Base-by-base conservation (phyloP, 2,113 vertebrate species). In the Axis porcinus region DNA sequence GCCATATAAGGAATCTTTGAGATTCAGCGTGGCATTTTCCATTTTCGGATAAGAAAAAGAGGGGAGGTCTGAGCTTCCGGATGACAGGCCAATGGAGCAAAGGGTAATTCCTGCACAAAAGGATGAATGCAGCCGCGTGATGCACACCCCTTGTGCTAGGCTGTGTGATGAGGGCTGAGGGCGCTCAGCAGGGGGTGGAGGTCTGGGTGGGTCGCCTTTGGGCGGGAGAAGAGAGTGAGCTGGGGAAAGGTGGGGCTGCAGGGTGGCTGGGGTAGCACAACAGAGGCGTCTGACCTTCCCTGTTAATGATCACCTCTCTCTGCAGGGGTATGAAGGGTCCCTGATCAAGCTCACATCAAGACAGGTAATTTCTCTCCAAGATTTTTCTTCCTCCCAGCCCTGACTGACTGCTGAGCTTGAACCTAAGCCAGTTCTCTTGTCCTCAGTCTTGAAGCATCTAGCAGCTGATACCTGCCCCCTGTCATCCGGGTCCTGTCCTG, bases 261-360 rank as follows among this genome's bases (percentile, higher is more conserved):
- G 36, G 64, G 55, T 17, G 79, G 36, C 57, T 28, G 10, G 70
- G 79, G 17, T 33, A 47, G 74, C 82, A 23, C 62, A 43, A 8
- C 54, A 27, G 16, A 55, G n/a, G 55, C 27, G 15, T 67, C 87
- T 54, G 3, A 91, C 78, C 64, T 64, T 95, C 21, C 30, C 50
- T 3, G 0, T 33, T 92, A 88, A 93, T 58, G 74, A 55, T 93
- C 90, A 97, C 98, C 98, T 98, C 97, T 98, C 98, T 98, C 98
- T 96, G 89, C 99, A 99, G 99, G 99, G 99, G 97, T 99, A 99
- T 98, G 99, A 99, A 99, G 99, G 99, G 96, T 99, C 99, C 98
- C 99, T 99, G 99, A 99, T 99, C 99, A 99, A 99, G 98, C 99
- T 99, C 99, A 99, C 99, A 58, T 99, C 99, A 95, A 99, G 99